Base-by-base conservation (phyloP, 53 echinoderm and acorn worm species). In the Pentamera pediparva region DNA sequence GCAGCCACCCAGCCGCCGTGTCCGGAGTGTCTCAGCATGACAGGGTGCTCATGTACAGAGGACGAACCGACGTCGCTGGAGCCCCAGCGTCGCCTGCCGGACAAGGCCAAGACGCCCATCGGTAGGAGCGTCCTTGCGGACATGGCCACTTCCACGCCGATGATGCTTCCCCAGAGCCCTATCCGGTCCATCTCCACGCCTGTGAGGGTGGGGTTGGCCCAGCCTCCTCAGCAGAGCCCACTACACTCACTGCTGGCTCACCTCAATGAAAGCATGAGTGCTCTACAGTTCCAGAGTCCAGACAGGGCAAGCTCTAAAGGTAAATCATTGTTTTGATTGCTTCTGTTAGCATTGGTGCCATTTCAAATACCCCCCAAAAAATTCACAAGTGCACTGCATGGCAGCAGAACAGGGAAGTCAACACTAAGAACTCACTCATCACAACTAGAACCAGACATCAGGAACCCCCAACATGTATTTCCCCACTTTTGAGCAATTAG, bases 251-350 rank as follows among this genome's bases (percentile, higher is more conserved):
- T 76, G 13, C 70, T 76, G 32, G 61, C 77, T 18, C 79, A 81
- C 36, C 56, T 86, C 31, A 76, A 81, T 61, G 52, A 78, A 5
- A 77, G 80, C 10, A 48, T 80, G 37, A 80, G 80, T 69, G 61
- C 86, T 48, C 73, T 81, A 18, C 86, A 81, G 45, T 62, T 81
- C 62, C 81, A 76, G 55, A 81, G 81, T 28, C 86, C 86, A 69
- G 86, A 81, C 59, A 81, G 69, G 36, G 45, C 55, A 31, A 77
- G 63, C 17, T 6, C 59, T 30, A 83, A 69, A 70, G 83, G 83
- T 83, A 38, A 54, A 35, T 49, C 5, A 4, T 8, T 36, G 6
- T 9, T 47, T 20, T 3, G 5, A 21, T 6, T 30, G 29, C 29
- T 32, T 60, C 4, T 60, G 4, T n/a, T n/a, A n/a, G n/a, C n/a